Percentiles rank a stretch among this genome's conserved stretches.
These are phyloP conservation scores for Tenthredo amoena DNA, from an alignment of 2,888 invertebrate species.

Conservation along the genomic window DNA sequence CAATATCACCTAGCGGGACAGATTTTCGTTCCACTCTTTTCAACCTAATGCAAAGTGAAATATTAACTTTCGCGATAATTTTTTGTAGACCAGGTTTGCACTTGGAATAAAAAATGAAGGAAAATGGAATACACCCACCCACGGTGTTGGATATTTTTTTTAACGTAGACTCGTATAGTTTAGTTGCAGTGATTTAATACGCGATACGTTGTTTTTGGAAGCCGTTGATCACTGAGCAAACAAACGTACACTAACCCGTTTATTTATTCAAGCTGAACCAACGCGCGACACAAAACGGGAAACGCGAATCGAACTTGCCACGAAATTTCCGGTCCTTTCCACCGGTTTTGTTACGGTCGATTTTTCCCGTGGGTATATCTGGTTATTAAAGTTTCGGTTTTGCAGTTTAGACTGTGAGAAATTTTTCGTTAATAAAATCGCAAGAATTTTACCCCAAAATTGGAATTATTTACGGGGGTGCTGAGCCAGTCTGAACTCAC, in stretches of 20 bases:
- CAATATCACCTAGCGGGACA: not conserved
- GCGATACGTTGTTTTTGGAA: constrained; percentile 24
- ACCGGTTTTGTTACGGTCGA: not conserved
- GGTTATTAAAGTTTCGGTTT: not conserved
- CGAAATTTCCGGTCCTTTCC: constrained; percentile 8
- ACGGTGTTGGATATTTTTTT: no score
- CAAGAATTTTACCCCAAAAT: not conserved
- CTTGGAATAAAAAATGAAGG: no score
- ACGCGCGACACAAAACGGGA: not conserved
- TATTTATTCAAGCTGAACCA: constrained; percentile 35
- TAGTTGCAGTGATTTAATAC: constrained; percentile 16
- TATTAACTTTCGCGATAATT: no score
- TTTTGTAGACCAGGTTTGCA: no score
- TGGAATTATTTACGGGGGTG: not conserved
- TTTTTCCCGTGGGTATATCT: not conserved
- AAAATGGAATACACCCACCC: no score
- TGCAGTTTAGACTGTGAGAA: not conserved
- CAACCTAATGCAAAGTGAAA: no score
- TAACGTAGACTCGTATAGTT: not conserved
- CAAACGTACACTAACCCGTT: constrained; percentile 29
- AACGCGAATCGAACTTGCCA: constrained; percentile 30
- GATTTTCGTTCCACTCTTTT: not conserved
- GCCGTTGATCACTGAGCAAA: constrained; percentile 36
- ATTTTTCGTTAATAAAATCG: not conserved
- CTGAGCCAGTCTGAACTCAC: not conserved